These are phyloP conservation scores for Crenuchus spilurus DNA, from an alignment of 2,797 vertebrate genomes.

Conservation along the genomic window DNA sequence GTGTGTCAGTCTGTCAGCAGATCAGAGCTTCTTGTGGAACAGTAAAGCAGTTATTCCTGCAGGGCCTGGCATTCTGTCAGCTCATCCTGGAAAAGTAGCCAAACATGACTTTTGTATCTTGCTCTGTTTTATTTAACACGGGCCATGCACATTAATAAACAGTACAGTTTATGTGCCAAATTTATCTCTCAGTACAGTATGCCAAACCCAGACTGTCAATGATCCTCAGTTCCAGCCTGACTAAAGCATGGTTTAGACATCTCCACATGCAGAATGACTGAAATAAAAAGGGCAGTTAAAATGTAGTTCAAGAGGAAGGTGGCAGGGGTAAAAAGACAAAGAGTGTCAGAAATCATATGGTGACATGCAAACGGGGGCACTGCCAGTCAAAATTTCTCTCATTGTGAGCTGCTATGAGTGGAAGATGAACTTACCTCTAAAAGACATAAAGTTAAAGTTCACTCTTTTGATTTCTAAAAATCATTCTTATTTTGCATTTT, in stretches of 20 bases:
- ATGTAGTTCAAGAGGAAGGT: background rate
- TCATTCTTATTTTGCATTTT: too few relatives aligned
- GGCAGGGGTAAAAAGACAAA: background rate
- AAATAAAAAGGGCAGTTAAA: background rate
- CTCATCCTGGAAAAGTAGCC: background rate
- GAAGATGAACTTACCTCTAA: too few relatives aligned
- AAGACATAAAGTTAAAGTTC: too few relatives aligned
- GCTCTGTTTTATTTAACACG: background rate
- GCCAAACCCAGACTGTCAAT: background rate
- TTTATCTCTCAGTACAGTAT: background rate
- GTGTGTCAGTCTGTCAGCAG: conserved; percentile 20
- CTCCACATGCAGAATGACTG: background rate
- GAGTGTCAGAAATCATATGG: background rate
- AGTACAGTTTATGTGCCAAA: background rate
- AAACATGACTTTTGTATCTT: background rate
- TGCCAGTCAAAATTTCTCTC: too few relatives aligned
- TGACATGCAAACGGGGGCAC: background rate
- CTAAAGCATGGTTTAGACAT: background rate
- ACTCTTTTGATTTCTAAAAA: too few relatives aligned
- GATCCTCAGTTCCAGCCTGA: background rate
- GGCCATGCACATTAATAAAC: conserved; percentile 8
- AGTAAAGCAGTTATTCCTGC: conserved; percentile 1
- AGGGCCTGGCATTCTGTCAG: conserved; percentile 14
- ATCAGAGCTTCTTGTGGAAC: conserved; percentile 13
- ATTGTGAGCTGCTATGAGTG: too few relatives aligned